Conservation (phyloP, 1,140 invertebrate genomes). For the Brachionus asplanchnoidis region DNA sequence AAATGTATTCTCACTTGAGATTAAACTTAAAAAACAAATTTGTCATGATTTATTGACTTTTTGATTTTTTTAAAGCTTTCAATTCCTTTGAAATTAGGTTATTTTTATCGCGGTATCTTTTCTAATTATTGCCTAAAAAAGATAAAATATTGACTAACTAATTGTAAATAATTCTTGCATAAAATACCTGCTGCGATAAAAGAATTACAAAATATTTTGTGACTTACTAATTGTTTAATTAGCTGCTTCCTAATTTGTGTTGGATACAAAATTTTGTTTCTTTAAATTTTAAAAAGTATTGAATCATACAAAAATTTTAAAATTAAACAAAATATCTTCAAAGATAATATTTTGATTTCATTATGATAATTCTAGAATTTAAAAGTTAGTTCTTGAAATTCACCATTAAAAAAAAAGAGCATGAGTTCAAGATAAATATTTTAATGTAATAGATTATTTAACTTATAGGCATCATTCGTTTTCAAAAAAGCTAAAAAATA, state of each 20-base stretch:
- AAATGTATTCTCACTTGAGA: conserved; percentile 2
- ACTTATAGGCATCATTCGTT: too few species aligned
- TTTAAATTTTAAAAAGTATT: too few species aligned
- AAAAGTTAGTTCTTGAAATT: too few species aligned
- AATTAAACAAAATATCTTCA: too few species aligned
- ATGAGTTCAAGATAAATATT: too few species aligned
- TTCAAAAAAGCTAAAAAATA: too few species aligned
- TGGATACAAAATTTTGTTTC: too few species aligned
- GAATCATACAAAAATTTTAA: too few species aligned
- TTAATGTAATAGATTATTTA: too few species aligned
- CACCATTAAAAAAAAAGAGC: too few species aligned
- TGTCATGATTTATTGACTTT: conserved; percentile 36
- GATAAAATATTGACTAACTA: not conserved
- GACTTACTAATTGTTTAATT: not conserved
- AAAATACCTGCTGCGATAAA: not conserved
- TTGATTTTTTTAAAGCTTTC: not conserved
- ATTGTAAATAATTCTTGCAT: not conserved
- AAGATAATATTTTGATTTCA: too few species aligned
- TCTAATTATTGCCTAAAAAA: not conserved
- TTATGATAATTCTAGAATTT: too few species aligned
- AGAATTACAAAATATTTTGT: not conserved
- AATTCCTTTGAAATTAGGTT: not conserved
- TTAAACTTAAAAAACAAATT: conserved; percentile 3
- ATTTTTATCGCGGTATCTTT: not conserved
- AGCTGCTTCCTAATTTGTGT: not conserved